These are phyloP conservation scores for Nymphalis io DNA, from an alignment of 1,140 invertebrate genomes.

Conservation along the genomic window DNA sequence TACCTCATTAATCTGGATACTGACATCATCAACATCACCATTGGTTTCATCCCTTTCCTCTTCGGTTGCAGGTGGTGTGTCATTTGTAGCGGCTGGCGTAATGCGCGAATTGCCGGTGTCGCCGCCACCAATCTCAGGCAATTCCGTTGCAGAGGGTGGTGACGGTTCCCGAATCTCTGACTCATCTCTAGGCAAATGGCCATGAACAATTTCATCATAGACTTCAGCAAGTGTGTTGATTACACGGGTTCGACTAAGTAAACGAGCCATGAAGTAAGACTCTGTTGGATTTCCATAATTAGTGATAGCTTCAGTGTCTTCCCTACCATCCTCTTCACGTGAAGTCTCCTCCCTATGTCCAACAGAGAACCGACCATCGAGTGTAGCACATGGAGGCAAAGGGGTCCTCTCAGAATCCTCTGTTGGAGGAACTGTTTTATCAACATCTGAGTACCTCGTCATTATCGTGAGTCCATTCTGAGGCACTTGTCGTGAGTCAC, in stretches of 20 bases:
- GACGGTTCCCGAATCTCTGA: conserved; percentile 44
- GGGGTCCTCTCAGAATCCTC: conserved; percentile 43
- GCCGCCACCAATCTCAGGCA: conserved; percentile 41
- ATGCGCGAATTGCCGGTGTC: conserved; percentile 17
- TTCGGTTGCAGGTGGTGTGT: conserved; percentile 28
- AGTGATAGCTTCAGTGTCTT: conserved; percentile 54
- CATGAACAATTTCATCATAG: conserved; percentile 62
- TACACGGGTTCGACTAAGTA: conserved; percentile 65
- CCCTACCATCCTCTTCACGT: conserved; percentile 38
- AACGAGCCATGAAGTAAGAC: conserved; percentile 74
- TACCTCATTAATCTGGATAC: conserved; percentile 83
- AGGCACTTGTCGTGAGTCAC: conserved; percentile 48
- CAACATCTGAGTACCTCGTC: conserved; percentile 69
- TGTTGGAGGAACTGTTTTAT: conserved; percentile 42
- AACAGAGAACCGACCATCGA: conserved; percentile 60
- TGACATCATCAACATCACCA: conserved; percentile 56
- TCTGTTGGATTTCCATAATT: conserved; percentile 78
- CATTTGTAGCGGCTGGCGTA: conserved; percentile 10
- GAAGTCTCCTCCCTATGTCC: conserved; percentile 42
- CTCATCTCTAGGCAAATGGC: conserved; percentile 24
- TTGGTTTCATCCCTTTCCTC: conserved; percentile 25
- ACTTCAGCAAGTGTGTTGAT: conserved; percentile 70
- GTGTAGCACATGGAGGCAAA: conserved; percentile 60
- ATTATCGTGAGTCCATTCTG: conserved; percentile 73
- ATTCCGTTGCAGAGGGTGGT: conserved; percentile 42